phyloP scores from a whole-genome alignment of 2,888 invertebrate species.

The Drosophila borborema region DNA sequence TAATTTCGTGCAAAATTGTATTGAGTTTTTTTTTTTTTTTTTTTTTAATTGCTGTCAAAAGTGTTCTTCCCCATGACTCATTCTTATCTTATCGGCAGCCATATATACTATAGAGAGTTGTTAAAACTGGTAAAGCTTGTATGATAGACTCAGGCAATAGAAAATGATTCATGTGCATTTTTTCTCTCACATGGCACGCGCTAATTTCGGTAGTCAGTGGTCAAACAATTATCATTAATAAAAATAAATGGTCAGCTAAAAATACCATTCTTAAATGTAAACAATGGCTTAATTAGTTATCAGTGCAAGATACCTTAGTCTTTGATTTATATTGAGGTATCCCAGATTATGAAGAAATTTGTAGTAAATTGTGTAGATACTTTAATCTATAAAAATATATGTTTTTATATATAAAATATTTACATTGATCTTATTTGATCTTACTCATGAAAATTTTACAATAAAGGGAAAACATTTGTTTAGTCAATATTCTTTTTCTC shows the following conservation, averaged over 20 bases:
- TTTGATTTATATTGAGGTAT: neutral
- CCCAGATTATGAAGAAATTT: neutral
- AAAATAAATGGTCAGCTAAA: neutral
- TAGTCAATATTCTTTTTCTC: neutral
- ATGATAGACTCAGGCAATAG: conserved; percentile 25
- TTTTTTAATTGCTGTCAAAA: neutral
- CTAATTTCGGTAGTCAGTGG: neutral
- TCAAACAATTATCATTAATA: neutral
- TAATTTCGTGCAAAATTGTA: neutral
- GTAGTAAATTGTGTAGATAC: neutral
- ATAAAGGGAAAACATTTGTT: neutral
- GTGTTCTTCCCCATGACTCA: conserved; percentile 59
- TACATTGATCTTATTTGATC: neutral
- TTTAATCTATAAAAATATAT: neutral
- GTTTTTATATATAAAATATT: neutral
- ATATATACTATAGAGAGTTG: conserved; percentile 1
- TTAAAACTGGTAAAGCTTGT: conserved; percentile 19
- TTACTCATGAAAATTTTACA: conserved; percentile 5
- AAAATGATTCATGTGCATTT: conserved; percentile 36
- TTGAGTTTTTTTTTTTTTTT: neutral
- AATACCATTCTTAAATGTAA: neutral
- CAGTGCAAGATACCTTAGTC: neutral
- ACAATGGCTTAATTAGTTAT: neutral
- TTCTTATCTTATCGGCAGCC: conserved; percentile 60
- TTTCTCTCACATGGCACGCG: conserved; percentile 25